These are phyloP conservation scores for Montipora efflorescens DNA, from an alignment of 64 coral and sea anemone species.

Conservation along the genomic window DNA sequence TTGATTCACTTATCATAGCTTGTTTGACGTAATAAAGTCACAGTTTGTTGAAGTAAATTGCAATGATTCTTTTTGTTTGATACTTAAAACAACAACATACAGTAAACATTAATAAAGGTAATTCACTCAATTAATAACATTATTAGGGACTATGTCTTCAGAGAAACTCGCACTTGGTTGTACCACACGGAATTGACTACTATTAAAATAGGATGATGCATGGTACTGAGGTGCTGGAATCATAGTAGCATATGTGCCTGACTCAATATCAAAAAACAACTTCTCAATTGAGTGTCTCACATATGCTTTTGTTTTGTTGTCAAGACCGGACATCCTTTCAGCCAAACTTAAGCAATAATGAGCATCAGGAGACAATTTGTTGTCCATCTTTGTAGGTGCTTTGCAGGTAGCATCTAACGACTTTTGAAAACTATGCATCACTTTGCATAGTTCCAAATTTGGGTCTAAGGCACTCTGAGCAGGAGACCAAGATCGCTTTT, in stretches of 20 bases:
- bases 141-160: conserved; percentile 22
- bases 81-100: not conserved
- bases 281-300: conserved; percentile 65
- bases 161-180: conserved; percentile 45
- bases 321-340: conserved; percentile 11
- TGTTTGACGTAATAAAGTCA: conserved; percentile 51
- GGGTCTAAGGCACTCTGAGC: conserved; percentile 19
- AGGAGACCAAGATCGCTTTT: conserved; percentile 36
- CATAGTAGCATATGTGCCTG: conserved; percentile 25
- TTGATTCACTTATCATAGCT: conserved; percentile 9
- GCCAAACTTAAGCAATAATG: conserved; percentile 75
- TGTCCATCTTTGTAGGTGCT: not conserved
- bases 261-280: conserved; percentile 67
- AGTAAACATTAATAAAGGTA: conserved; percentile 36
- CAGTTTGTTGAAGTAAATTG: conserved; percentile 7
- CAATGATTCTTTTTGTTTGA: no score
- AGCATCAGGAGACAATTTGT: not conserved
- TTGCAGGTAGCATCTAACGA: conserved; percentile 45
- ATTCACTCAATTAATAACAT: conserved; percentile 2
- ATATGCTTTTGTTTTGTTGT: conserved; percentile 58
- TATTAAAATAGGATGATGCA: not conserved
- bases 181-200: conserved; percentile 15
- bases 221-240: conserved; percentile 32
- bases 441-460: conserved; percentile 60
- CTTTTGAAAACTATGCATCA: conserved; percentile 59